Evolutionary conservation across 2,888 invertebrate genomes (phyloP), one percentile per base, ranked within the genome.

Genomic region (Rhopalosiphum nymphaeae): DNA sequence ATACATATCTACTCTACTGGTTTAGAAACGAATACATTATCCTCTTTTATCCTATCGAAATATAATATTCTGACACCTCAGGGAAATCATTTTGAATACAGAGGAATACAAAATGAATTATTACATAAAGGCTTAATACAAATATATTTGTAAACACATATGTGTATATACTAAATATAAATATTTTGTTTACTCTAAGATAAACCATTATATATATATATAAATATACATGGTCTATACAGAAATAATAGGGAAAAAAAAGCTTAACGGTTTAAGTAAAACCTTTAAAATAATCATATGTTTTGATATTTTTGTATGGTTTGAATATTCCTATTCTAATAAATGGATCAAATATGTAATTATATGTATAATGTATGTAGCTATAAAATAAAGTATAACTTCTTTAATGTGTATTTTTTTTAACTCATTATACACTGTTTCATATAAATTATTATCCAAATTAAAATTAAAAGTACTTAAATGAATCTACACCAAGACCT

Each of bases 71-170:
- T 57, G 25, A 89, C 29, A 89, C 89, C 89, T 44, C n/a, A 36
- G 89, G 89, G 89, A 89, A 89, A 89, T 89, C 57, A 61, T 89
- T 89, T 61, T 57, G 57, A 89, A 89, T 61, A 61, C 29, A 44
- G 44, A 89, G 57, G 5, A 42, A 57, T 42, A 57, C 29, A 7
- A 29, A 16, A 61, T 29, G 57, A 57, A 89, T 89, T 57, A 89
- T 44, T 57, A 44, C 42, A 36, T 44, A 44, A 44, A 61, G 42
- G 21, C 29, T 44, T 86, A 86, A 86, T 86, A 86, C 42, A 13
- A 86, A n/a, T 86, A 86, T 29, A n/a, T 86, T 86, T 86, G 29
- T 46, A 44, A 46, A 16, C 29, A 86, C 16, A 29, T 46, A 46
- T 46, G 44, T 86, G 16, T 29, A 10, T 46, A 86, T 29, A 29